Conservation (phyloP, 2,888 invertebrate genomes). For the Diaperis boleti region DNA sequence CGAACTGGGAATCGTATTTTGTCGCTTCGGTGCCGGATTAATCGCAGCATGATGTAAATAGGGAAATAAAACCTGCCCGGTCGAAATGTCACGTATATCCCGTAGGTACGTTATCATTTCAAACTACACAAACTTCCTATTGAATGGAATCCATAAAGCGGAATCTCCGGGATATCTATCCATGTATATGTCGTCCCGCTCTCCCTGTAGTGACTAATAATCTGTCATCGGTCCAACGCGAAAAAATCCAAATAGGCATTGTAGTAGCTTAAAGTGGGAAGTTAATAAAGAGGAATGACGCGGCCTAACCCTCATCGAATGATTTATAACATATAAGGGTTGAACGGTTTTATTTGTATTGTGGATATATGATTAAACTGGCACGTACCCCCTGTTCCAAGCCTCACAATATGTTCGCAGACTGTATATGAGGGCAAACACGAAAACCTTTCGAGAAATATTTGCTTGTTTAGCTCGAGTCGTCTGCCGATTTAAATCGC, state of each 20-base stretch:
- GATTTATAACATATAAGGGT: slow-evolving; percentile 51
- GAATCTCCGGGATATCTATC: slow-evolving; percentile 4
- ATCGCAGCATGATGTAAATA: not conserved
- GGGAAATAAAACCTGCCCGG: slow-evolving; percentile 3
- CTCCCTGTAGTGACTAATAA: slow-evolving; percentile 16
- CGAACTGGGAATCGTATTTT: too few relatives aligned
- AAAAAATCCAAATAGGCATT: slow-evolving; percentile 32
- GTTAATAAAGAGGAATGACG: slow-evolving; percentile 50
- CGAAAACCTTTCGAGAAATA: slow-evolving; percentile 27
- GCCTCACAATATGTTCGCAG: slow-evolving; percentile 56
- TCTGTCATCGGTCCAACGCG: slow-evolving; percentile 31
- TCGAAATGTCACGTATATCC: slow-evolving; percentile 4
- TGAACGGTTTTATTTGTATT: slow-evolving; percentile 50
- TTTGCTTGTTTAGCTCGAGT: slow-evolving; percentile 27
- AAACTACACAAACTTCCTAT: not conserved
- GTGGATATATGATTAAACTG: slow-evolving; percentile 58
- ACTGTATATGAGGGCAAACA: not conserved
- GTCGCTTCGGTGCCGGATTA: too few relatives aligned
- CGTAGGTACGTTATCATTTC: not conserved
- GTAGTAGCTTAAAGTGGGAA: slow-evolving; percentile 39
- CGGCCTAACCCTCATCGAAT: slow-evolving; percentile 47
- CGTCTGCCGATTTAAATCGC: slow-evolving; percentile 27
- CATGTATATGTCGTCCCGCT: slow-evolving; percentile 1
- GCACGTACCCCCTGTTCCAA: slow-evolving; percentile 54
- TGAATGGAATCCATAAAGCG: not conserved